A percentile compares a stretch with the other conserved stretches of the same genome.
These are phyloP conservation scores for Datnioides undecimradiatus DNA, from an alignment of 2,113 vertebrate species.

Conservation along the genomic window DNA sequence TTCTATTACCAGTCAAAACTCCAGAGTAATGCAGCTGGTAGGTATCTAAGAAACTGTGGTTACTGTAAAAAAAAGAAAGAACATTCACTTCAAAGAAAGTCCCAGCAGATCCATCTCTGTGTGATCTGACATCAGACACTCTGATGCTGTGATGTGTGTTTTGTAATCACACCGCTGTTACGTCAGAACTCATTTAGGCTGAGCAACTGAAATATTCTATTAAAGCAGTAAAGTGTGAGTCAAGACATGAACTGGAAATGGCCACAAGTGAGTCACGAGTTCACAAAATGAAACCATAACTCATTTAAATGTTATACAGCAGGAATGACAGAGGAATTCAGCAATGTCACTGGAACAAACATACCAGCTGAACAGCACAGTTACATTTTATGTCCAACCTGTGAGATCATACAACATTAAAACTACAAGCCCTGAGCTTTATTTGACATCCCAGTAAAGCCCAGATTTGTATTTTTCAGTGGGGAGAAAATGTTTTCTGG, in stretches of 20 bases:
- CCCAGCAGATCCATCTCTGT: slow-evolving; percentile 41
- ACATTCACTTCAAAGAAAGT: slow-evolving; percentile 55
- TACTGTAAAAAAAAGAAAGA: slow-evolving; percentile 16
- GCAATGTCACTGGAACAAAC: slow-evolving; percentile 3
- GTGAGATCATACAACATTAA: slow-evolving; percentile 16
- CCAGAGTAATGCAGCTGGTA: slow-evolving; percentile 41
- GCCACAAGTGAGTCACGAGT: slow-evolving; percentile 21
- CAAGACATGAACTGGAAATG: not conserved
- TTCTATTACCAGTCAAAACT: slow-evolving; percentile 8
- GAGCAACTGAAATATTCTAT: slow-evolving; percentile 15
- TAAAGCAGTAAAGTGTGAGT: slow-evolving; percentile 27
- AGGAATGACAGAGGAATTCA: slow-evolving; percentile 21
- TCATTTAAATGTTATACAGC: slow-evolving; percentile 32
- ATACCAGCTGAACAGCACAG: slow-evolving; percentile 2
- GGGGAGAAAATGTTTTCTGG: slow-evolving; percentile 56
- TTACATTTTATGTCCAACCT: slow-evolving; percentile 19
- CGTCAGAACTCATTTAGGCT: slow-evolving; percentile 8
- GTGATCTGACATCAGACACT: slow-evolving; percentile 56
- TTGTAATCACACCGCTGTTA: slow-evolving; percentile 24
- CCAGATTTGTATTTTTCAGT: slow-evolving; percentile 63
- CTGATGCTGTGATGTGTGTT: slow-evolving; percentile 45
- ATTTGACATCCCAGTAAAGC: slow-evolving; percentile 47
- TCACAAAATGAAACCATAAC: slow-evolving; percentile 40
- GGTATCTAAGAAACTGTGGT: slow-evolving; percentile 44
- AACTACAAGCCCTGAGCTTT: slow-evolving; percentile 40